Evolutionary conservation across 1,140 invertebrate genomes (phyloP).

Genomic region (Tyrophagus putrescentiae): DNA sequence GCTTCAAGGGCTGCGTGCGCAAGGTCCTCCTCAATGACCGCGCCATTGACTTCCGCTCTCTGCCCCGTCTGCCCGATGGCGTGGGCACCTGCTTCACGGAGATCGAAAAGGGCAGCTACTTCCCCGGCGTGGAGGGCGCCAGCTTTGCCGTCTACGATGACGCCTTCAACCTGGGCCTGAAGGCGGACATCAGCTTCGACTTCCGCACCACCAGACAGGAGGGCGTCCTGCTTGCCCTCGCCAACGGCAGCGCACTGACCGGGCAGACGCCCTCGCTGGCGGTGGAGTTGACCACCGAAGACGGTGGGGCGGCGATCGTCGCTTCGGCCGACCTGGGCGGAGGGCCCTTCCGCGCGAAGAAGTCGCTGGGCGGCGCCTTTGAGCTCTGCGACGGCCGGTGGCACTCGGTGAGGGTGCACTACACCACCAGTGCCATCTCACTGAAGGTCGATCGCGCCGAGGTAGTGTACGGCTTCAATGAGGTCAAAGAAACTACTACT

Average conservation of each 20-base stretch:
- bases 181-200: slow-evolving; percentile 57
- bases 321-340: slow-evolving; percentile 51
- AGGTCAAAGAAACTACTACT: slow-evolving; percentile 32
- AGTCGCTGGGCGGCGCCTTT: slow-evolving; percentile 45
- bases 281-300: slow-evolving; percentile 57
- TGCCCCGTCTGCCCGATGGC: slow-evolving; percentile 43
- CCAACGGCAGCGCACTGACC: slow-evolving; percentile 35
- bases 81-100: slow-evolving; percentile 72
- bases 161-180: slow-evolving; percentile 49
- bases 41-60: slow-evolving; percentile 53
- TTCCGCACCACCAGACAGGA: slow-evolving; percentile 65
- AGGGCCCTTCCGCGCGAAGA: slow-evolving; percentile 42
- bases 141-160: slow-evolving; percentile 45
- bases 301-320: slow-evolving; percentile 53
- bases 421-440: slow-evolving; percentile 43
- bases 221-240: slow-evolving; percentile 59
- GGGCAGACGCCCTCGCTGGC: slow-evolving; percentile 49
- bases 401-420: slow-evolving; percentile 61
- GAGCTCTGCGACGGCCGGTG: slow-evolving; percentile 67
- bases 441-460: slow-evolving; percentile 53
- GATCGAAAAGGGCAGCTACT: slow-evolving; percentile 69
- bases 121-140: slow-evolving; percentile 63
- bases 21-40: slow-evolving; percentile 56
- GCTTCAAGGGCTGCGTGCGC: slow-evolving; percentile 65
- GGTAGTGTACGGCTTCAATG: slow-evolving; percentile 32